Conservation (phyloP, 2,797 vertebrate genomes). For the Enteromius trimaculatus region DNA sequence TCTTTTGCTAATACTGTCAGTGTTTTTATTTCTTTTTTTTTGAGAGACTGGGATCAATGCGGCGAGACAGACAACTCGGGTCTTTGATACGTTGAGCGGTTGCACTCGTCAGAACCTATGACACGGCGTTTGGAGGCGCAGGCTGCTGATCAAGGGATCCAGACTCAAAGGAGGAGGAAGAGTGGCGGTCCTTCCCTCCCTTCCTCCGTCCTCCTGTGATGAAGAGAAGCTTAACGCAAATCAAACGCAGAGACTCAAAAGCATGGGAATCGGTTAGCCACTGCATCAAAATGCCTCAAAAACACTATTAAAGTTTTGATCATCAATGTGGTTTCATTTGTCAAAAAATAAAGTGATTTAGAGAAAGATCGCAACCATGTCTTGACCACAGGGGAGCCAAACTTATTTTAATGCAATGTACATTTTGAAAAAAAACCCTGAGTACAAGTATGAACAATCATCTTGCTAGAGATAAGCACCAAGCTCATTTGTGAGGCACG, state of each 20-base stretch:
- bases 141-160: slow-evolving; percentile 41
- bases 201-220: slow-evolving; percentile 19
- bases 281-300: slow-evolving; percentile 3
- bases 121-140: slow-evolving; percentile 27
- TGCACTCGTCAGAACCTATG: slow-evolving; percentile 43
- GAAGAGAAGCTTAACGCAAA: slow-evolving; percentile 43
- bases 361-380: background rate
- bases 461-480: slow-evolving; percentile 6
- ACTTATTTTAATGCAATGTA: too few species aligned
- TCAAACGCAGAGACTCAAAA: slow-evolving; percentile 29
- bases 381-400: too few species aligned
- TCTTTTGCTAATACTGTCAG: slow-evolving; percentile 50
- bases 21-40: slow-evolving; percentile 33
- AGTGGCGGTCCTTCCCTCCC: background rate
- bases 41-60: slow-evolving; percentile 54
- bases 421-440: background rate
- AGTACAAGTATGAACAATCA: background rate
- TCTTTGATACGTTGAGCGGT: slow-evolving; percentile 44
- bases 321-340: background rate
- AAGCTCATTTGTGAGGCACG: slow-evolving; percentile 63
- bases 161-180: slow-evolving; percentile 42
- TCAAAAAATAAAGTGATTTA: background rate
- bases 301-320: background rate
- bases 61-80: slow-evolving; percentile 42
- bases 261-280: slow-evolving; percentile 8